Percentiles rank a stretch among this genome's conserved stretches.
phyloP scores from a whole-genome alignment of 2,888 invertebrate genomes.

The Machimus atricapillus region DNA sequence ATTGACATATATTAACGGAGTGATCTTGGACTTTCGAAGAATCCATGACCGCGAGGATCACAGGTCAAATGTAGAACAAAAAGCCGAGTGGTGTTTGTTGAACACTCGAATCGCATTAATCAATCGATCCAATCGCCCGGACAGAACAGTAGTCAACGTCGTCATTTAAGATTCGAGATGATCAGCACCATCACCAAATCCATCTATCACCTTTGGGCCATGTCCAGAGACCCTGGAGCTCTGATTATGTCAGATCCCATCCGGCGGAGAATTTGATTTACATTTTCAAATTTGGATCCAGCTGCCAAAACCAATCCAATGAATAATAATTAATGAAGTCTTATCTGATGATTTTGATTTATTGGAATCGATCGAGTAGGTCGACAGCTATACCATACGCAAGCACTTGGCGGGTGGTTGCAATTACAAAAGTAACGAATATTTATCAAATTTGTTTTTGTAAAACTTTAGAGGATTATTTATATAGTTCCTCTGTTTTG shows the following conservation, averaged over 20 bases:
- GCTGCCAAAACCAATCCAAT: neutral
- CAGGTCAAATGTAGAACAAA: constrained; percentile 40
- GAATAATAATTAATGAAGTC: constrained; percentile 31
- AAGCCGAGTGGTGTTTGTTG: neutral
- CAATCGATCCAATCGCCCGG: constrained; percentile 2
- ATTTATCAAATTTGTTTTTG: neutral
- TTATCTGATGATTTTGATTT: neutral
- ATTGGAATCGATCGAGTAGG: neutral
- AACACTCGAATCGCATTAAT: neutral
- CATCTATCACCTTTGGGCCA: neutral
- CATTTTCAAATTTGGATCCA: constrained; percentile 2
- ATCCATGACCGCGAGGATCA: neutral
- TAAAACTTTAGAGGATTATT: neutral
- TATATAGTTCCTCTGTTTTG: neutral
- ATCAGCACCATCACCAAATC: neutral
- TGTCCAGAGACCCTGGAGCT: neutral
- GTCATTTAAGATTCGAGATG: neutral
- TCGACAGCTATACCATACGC: neutral
- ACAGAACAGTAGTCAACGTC: constrained; percentile 18
- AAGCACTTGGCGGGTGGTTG: neutral
- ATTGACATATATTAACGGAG: constrained; percentile 59
- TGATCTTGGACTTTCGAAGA: constrained; percentile 39
- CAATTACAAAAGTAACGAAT: neutral
- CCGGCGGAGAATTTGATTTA: neutral
- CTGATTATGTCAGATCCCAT: constrained; percentile 20